Evolutionary conservation across 2,888 invertebrate species (phyloP), one percentile per base, ranked within the genome.

Genomic region (Trimorus sp.): DNA sequence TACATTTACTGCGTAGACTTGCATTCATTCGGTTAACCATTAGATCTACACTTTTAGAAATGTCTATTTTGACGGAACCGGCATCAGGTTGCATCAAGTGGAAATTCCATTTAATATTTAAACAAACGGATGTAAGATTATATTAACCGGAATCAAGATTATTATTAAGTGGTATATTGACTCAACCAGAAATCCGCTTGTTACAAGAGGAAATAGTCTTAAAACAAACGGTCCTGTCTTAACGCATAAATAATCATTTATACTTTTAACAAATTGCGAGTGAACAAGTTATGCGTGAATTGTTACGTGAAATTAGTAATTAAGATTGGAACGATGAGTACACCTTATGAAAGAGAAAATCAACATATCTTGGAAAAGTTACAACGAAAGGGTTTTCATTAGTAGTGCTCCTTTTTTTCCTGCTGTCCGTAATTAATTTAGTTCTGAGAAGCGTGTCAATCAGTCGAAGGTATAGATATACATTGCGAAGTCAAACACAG

Each of bases 161-260:
- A n/a, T n/a, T n/a, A n/a, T n/a, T n/a, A n/a, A n/a, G n/a, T n/a
- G n/a, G n/a, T n/a, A n/a, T n/a, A n/a, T n/a, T n/a, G n/a, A n/a
- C n/a, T n/a, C n/a, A n/a, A n/a, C n/a, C n/a, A n/a, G n/a, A n/a
- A n/a, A n/a, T n/a, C n/a, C n/a, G n/a, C n/a, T n/a, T n/a, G n/a
- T n/a, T n/a, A n/a, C n/a, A n/a, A n/a, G n/a, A n/a, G n/a, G n/a
- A n/a, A n/a, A n/a, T n/a, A n/a, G n/a, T n/a, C n/a, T n/a, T n/a
- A n/a, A 73, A 66, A 71, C 76, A 79, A 79, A 66, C 70, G 38
- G 63, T 74, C 73, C 58, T 63, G 49, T 74, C 83, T 79, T 85
- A 86, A 87, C 83, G 80, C 83, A 81, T 66, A 82, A 82, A 85
- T 87, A 88, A 86, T 86, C 85, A 84, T 77, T 86, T 87, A 86